Conservation (phyloP, 2,797 vertebrate species). For the Lutjanus campechanus region DNA sequence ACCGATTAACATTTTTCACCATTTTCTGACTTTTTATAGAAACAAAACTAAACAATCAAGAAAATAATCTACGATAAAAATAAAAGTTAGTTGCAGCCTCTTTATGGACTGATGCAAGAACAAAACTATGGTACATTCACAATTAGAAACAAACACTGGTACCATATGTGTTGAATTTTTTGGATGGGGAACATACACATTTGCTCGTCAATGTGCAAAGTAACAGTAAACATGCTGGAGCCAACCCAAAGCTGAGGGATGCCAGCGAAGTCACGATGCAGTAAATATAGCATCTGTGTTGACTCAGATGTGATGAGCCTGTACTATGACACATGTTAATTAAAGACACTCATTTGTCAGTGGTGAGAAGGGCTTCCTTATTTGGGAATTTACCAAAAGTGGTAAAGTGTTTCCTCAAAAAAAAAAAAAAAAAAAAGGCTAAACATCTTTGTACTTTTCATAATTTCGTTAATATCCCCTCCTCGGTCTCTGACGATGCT, state of each 20-base stretch:
- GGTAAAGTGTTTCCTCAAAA: conserved; percentile 14
- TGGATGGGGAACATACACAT: background rate
- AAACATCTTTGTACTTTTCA: conserved; percentile 15
- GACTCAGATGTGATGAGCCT: conserved; percentile 29
- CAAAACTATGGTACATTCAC: background rate
- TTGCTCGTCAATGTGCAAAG: background rate
- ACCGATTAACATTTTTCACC: too few species aligned
- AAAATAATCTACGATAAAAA: too few species aligned
- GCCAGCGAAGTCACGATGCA: conserved; percentile 26
- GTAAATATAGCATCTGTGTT: conserved; percentile 39
- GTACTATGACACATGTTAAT: conserved; percentile 27
- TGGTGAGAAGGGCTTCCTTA: conserved; percentile 11
- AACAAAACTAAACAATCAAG: too few species aligned
- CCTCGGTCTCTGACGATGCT: background rate
- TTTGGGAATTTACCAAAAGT: conserved; percentile 11
- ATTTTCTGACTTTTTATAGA: too few species aligned
- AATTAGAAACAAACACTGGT: background rate
- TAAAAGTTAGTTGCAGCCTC: too few species aligned
- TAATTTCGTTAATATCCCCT: background rate
- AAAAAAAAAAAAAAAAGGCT: background rate
- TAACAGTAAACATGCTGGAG: background rate
- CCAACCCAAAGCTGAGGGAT: conserved; percentile 1
- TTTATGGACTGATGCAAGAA: background rate
- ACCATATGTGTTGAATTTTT: background rate
- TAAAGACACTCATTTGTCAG: conserved; percentile 22